These are phyloP conservation scores for Cairina moschata DNA, from an alignment of 2,113 vertebrate genomes.

Conservation along the genomic window DNA sequence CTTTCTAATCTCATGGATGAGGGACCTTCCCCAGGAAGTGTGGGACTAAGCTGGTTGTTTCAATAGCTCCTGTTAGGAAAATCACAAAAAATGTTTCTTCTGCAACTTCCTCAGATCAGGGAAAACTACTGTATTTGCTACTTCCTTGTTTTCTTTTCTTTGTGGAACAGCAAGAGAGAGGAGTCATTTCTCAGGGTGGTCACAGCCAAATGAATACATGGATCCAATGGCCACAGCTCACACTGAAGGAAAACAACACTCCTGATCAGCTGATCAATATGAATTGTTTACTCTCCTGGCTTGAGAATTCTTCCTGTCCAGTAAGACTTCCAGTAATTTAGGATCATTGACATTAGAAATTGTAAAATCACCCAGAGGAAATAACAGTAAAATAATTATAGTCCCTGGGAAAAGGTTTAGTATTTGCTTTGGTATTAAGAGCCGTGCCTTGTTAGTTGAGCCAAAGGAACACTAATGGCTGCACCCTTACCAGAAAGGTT, in stretches of 20 bases:
- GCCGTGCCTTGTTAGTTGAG: not conserved
- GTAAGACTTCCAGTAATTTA: not conserved
- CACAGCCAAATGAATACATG: not conserved
- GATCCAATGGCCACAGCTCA: not conserved
- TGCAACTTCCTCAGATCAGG: not conserved
- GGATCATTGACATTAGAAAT: not conserved
- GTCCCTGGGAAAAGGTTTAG: not conserved
- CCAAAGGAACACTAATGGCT: not conserved
- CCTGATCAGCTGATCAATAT: not conserved
- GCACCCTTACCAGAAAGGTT: not conserved
- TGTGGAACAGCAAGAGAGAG: not conserved
- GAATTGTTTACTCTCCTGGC: not conserved
- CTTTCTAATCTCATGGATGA: not conserved
- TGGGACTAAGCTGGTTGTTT: not conserved
- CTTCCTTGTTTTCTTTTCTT: slow-evolving; percentile 21
- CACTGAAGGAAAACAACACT: not conserved
- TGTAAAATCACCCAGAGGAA: not conserved
- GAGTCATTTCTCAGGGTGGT: not conserved
- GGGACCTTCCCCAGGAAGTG: not conserved
- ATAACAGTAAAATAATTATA: not conserved
- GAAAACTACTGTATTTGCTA: not conserved
- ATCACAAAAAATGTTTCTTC: not conserved
- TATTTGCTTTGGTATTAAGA: not conserved
- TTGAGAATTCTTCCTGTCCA: not conserved
- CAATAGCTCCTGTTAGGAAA: not conserved